Conservation (phyloP, 1,140 invertebrate genomes). For the Ceratina calcarata region DNA sequence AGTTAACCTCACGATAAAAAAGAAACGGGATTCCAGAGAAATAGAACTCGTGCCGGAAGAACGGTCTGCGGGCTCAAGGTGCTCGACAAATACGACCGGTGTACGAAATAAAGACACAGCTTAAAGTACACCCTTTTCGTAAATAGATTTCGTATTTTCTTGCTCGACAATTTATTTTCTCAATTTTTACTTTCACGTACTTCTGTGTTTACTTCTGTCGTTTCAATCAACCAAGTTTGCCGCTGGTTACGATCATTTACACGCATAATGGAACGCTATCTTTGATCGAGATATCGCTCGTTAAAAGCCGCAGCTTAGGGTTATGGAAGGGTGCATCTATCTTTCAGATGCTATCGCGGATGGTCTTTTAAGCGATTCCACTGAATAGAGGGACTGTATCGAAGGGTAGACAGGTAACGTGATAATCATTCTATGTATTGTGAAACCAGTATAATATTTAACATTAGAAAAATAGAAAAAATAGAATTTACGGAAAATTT, state of each 20-base stretch:
- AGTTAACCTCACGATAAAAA: slow-evolving; percentile 11
- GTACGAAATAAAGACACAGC: slow-evolving; percentile 42
- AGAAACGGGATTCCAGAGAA: slow-evolving; percentile 55
- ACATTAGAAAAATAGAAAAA: no score
- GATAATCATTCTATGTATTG: background rate
- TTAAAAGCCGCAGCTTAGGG: slow-evolving; percentile 29
- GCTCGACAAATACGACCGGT: slow-evolving; percentile 8
- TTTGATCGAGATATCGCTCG: slow-evolving; percentile 15
- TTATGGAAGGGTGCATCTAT: slow-evolving; percentile 27
- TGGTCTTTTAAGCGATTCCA: slow-evolving; percentile 7
- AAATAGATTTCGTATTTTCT: background rate
- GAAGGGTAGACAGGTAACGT: slow-evolving; percentile 6
- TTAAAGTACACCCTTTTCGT: slow-evolving; percentile 1
- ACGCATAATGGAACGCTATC: slow-evolving; percentile 15
- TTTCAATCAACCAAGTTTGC: background rate
- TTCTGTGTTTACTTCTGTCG: background rate
- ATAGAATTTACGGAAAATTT: background rate
- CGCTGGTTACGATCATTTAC: slow-evolving; percentile 6
- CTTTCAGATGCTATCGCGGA: slow-evolving; percentile 25
- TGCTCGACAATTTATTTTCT: background rate
- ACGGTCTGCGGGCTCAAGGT: slow-evolving; percentile 47
- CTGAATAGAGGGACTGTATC: background rate
- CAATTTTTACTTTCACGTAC: slow-evolving; percentile 7
- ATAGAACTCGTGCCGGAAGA: slow-evolving; percentile 60
- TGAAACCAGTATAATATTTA: no score